phyloP scores from a whole-genome alignment of 2,113 vertebrate genomes.

The Natator depressus region DNA sequence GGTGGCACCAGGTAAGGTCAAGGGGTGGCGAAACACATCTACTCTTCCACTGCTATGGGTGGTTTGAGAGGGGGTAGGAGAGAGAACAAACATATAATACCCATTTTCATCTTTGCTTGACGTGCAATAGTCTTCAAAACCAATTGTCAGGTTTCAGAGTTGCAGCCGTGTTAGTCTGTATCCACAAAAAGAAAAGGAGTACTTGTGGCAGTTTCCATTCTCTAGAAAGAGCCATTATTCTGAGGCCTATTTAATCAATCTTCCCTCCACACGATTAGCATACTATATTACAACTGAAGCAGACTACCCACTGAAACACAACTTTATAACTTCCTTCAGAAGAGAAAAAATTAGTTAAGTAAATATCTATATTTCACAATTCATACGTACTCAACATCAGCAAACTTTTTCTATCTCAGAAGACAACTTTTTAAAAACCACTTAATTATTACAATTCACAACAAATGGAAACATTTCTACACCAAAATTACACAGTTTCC shows the following conservation, averaged over 20 bases:
- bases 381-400: not conserved
- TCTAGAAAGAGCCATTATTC: constrained; percentile 53
- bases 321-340: not conserved
- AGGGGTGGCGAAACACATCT: not conserved
- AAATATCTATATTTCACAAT: not conserved
- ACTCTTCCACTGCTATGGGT: not conserved
- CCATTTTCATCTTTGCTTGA: not conserved
- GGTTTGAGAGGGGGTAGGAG: not conserved
- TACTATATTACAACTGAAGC: constrained; percentile 38
- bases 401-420: constrained; percentile 35
- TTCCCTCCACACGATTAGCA: constrained; percentile 24
- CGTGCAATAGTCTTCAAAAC: constrained; percentile 26
- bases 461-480: constrained; percentile 50
- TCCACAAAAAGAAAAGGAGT: no score
- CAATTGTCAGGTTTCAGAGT: not conserved
- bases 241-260: constrained; percentile 49
- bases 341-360: not conserved
- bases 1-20: not conserved
- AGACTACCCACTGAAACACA: constrained; percentile 11
- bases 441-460: not conserved
- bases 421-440: constrained; percentile 38
- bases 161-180: no score
- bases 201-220: constrained; percentile 4
- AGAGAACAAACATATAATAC: constrained; percentile 1
- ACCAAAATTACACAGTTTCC: constrained; percentile 49